Conservation (phyloP, 2,113 vertebrate species). For the Rhinolophus sinicus region DNA sequence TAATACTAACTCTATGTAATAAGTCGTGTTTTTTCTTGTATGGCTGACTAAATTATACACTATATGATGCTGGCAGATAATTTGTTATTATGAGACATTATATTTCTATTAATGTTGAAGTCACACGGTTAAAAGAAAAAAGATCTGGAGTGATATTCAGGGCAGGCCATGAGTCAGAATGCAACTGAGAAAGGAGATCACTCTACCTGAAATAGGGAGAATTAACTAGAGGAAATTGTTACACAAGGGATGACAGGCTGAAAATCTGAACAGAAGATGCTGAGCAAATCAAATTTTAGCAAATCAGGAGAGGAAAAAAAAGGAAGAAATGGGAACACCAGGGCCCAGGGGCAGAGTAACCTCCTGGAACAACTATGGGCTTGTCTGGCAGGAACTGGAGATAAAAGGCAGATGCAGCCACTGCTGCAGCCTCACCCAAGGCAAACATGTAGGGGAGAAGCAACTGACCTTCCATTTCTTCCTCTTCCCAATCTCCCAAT, state of each 20-base stretch:
- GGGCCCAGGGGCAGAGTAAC: background rate
- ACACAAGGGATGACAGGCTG: background rate
- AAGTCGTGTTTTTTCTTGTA: background rate
- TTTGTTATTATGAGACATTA: background rate
- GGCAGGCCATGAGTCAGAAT: background rate
- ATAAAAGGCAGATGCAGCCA: background rate
- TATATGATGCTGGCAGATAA: background rate
- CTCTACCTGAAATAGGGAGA: background rate
- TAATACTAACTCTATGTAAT: background rate
- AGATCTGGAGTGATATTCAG: background rate
- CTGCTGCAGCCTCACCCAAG: background rate
- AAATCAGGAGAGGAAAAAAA: background rate
- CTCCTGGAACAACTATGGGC: background rate
- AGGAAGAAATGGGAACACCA: background rate
- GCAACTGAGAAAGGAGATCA: background rate
- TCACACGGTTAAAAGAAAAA: background rate
- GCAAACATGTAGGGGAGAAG: background rate
- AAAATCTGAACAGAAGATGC: background rate
- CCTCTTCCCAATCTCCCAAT: rapidly evolving
- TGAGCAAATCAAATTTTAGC: background rate
- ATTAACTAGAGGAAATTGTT: background rate
- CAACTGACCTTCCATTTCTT: background rate
- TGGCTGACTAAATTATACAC: background rate
- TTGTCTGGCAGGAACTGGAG: background rate
- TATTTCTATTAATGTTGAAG: background rate